Base-by-base conservation (phyloP, 2,797 vertebrate genomes). In the Peromyscus aztecus region DNA sequence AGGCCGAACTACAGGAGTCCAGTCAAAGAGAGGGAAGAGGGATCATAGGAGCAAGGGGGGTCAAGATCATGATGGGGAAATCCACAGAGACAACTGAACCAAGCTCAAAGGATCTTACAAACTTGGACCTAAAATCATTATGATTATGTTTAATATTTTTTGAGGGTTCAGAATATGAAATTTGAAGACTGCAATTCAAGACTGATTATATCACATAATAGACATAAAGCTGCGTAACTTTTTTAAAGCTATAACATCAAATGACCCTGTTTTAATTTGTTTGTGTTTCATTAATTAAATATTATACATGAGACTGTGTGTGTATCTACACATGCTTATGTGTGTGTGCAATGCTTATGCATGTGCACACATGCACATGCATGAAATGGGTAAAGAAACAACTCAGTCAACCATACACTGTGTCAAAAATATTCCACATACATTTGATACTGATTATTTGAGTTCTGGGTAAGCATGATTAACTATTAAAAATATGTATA, bases 201-300 rank as follows among this genome's bases (percentile, higher is more conserved):
- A 81, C 65, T 69, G 14, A 27, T 46, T 90, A 1, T 82, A 78
- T 23, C 2, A 19, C 29, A 34, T 1, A 59, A 23, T 71, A 69
- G 14, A 37, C 21, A 55, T 46, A 43, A 89, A 89, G 17, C 37
- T 75, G 9, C 27, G 23, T 63, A n/a, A 34, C 37, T 77, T 11
- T 52, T 81, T 73, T n/a, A 46, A 34, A 85, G 8, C 2, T 23
- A 37, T 27, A 34, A 69, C 23, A 92, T 40, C 43, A 80, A 84
- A 84, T 77, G 1, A 4, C 1, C 11, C 13, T 43, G 2, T 75
- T 94, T 82, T 49, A 3, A 27, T 49, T 63, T 63, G 34, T 17
- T 87, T 95, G 37, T 12, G 2, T 46, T 23, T 89, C 49, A 59
- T 73, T 85, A 63, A 90, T 90, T 81, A 87, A 87, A 89, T 81